These are phyloP conservation scores for Entomyzon cyanotis DNA, from an alignment of 2,113 vertebrate genomes.

Conservation along the genomic window DNA sequence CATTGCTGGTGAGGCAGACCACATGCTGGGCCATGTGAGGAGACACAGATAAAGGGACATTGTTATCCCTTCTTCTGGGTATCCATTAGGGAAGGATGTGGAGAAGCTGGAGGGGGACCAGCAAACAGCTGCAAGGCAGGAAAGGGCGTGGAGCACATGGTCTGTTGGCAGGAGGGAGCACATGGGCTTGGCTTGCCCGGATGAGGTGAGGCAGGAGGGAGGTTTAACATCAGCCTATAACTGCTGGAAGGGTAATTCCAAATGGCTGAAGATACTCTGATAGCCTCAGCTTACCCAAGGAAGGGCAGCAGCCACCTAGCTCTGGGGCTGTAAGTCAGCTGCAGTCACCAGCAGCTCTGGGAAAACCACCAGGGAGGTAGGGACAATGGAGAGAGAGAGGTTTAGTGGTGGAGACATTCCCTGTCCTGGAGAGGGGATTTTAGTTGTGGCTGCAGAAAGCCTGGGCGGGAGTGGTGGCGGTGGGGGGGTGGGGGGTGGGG, in stretches of 20 bases:
- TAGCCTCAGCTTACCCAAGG: neutral
- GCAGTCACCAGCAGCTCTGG: neutral
- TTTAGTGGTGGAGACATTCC: neutral
- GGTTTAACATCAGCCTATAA: neutral
- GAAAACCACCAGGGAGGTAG: neutral
- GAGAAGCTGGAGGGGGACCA: neutral
- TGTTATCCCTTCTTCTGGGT: neutral
- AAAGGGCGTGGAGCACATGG: rapidly evolving
- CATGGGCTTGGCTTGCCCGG: neutral
- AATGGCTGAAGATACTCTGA: neutral
- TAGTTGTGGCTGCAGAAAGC: neutral
- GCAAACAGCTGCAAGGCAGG: neutral
- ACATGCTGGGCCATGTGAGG: rapidly evolving
- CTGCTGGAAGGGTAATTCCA: neutral
- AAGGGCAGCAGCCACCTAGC: neutral
- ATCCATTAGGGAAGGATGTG: rapidly evolving
- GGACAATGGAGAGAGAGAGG: rapidly evolving
- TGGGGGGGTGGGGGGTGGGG: too few relatives aligned
- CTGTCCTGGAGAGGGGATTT: neutral
- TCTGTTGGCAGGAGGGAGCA: neutral
- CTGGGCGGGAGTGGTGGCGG: neutral
- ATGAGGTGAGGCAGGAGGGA: neutral
- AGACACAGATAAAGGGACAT: neutral
- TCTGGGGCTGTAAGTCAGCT: neutral
- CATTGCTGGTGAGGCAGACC: neutral